Evolutionary conservation across 2,113 vertebrate species (phyloP).

Genomic region (Mustelus asterias): DNA sequence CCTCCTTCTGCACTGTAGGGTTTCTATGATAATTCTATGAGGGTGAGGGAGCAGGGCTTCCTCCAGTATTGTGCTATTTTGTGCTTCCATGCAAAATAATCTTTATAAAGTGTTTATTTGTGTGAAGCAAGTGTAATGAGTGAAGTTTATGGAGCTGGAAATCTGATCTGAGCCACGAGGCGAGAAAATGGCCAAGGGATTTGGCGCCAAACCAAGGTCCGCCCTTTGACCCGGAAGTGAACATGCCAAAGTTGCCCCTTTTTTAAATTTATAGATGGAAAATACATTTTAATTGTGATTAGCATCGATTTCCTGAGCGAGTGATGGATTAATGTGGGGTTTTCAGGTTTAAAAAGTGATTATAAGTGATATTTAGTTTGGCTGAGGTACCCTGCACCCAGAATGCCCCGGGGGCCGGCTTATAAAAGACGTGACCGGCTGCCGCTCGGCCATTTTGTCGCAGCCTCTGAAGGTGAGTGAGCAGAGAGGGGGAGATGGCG

Average conservation of each 20-base stretch:
- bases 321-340: neutral
- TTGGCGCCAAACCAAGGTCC: neutral
- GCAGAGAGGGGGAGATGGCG: fast-evolving
- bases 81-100: too few relatives aligned
- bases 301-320: too few relatives aligned
- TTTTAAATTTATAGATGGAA: too few relatives aligned
- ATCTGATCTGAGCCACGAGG: neutral
- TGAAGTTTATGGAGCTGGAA: neutral
- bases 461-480: neutral
- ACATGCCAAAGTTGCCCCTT: too few relatives aligned
- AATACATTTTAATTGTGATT: too few relatives aligned
- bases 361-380: neutral
- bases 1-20: too few relatives aligned
- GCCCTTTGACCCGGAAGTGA: neutral
- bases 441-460: neutral
- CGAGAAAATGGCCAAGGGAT: neutral
- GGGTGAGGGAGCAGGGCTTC: too few relatives aligned
- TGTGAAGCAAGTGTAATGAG: too few relatives aligned
- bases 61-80: too few relatives aligned
- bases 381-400: neutral
- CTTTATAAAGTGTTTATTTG: too few relatives aligned
- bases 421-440: neutral
- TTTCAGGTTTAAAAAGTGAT: too few relatives aligned
- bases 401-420: neutral
- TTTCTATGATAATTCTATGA: too few relatives aligned